Evolutionary conservation across 2,797 vertebrate genomes (phyloP), one percentile per base, ranked within the genome.

Genomic region (Brachyalestes nurse): DNA sequence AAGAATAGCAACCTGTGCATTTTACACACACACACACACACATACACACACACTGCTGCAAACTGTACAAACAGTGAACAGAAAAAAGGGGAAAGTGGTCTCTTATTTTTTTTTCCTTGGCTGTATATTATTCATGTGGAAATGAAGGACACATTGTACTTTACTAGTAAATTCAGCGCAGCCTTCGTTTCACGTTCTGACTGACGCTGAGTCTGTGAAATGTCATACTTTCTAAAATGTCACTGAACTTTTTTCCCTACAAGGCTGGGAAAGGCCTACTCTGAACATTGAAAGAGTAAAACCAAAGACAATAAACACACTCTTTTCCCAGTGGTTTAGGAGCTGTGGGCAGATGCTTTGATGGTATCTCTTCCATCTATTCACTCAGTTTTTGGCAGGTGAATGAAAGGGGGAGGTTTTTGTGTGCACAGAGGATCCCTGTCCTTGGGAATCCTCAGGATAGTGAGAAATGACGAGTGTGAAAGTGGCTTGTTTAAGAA

Each of bases 391-490:
- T 47, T 61, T 28, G 19, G 57, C 25, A 14, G 55, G 14, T 57
- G 38, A 77, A 34, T 34, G 16, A 40, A 19, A 7, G 21, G 86
- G 86, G 91, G 90, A 13, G 58, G 10, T 90, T 65, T 64, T 23
- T 57, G 61, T 13, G 16, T 1, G n/a, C 38, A 55, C 80, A 82
- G 71, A 84, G 86, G 49, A 83, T 87, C 62, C 89, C 82, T 90
- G 83, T 82, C 66, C 72, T 84, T 73, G 87, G 92, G 82, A 92
- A 92, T 92, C 88, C 90, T 91, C 91, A 90, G 82, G 86, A 72
- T 70, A 74, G 90, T 92, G 92, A 89, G 91, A 88, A 93, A 93
- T 90, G 88, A 85, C 84, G 79, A 78, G 82, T 89, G 84, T 86
- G 85, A 83, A 75, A 34, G 75, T 42, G 34, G 16, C 69, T 88